Evolutionary conservation across 2,113 vertebrate species (phyloP).

Genomic region (Sinocyclocheilus maitianheensis): DNA sequence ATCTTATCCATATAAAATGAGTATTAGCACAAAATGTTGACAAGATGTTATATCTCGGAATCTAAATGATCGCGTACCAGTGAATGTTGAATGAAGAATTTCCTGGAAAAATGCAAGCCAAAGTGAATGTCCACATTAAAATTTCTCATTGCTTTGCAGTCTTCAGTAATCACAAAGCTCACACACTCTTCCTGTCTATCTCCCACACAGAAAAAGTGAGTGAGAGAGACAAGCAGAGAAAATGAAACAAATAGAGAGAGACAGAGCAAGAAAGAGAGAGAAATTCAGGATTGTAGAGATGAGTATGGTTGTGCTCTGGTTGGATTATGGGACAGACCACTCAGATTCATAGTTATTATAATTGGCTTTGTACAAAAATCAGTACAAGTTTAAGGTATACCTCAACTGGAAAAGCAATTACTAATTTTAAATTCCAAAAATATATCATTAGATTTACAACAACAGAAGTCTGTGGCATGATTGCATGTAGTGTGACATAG

Average conservation of each 20-base stretch:
- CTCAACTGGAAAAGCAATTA: too few relatives aligned
- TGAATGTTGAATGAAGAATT: not conserved
- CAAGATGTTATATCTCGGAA: not conserved
- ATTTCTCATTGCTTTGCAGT: not conserved
- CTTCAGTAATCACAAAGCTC: conserved; percentile 36
- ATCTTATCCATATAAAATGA: not conserved
- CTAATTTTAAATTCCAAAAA: too few relatives aligned
- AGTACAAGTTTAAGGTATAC: too few relatives aligned
- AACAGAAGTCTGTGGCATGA: too few relatives aligned
- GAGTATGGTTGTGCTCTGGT: not conserved
- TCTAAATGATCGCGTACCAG: too few relatives aligned
- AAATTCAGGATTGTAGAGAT: not conserved
- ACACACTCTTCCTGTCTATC: conserved; percentile 17
- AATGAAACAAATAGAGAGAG: not conserved
- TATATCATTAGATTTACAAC: too few relatives aligned
- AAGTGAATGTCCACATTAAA: not conserved
- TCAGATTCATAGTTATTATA: not conserved
- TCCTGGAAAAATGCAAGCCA: not conserved
- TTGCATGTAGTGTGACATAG: too few relatives aligned
- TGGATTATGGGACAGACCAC: not conserved
- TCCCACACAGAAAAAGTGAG: conserved; percentile 10
- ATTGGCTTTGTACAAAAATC: not conserved
- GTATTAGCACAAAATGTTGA: not conserved
- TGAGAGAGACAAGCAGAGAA: not conserved
- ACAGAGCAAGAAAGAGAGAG: not conserved